Evolutionary conservation across 2,797 vertebrate genomes (phyloP).

Genomic region (Channallabes apus): DNA sequence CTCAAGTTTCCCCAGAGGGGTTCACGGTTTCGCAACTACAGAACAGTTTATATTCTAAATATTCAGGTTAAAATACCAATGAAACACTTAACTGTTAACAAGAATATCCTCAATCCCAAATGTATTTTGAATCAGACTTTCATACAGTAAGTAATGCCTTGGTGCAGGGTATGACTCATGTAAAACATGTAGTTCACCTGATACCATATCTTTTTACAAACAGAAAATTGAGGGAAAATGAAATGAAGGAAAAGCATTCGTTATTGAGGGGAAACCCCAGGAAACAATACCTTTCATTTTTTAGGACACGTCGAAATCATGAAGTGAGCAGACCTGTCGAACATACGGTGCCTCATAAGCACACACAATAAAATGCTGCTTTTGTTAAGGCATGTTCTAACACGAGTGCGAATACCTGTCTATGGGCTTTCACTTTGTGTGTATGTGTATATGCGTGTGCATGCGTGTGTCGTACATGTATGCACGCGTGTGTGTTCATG

Average conservation of each 20-base stretch:
- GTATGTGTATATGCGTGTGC: conserved; percentile 49
- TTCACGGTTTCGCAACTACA: conserved; percentile 36
- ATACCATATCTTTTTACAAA: not conserved
- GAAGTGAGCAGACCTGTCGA: conserved; percentile 39
- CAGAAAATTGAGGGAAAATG: not conserved
- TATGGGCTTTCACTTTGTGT: conserved; percentile 49
- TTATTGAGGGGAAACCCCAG: not conserved
- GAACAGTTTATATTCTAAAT: conserved; percentile 26
- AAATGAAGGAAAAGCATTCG: not conserved
- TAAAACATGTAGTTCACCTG: not conserved
- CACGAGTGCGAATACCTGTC: conserved; percentile 60
- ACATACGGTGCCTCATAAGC: conserved; percentile 46
- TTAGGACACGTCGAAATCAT: not conserved
- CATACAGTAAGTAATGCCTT: not conserved
- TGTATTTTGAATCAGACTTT: not conserved
- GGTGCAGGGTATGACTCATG: not conserved
- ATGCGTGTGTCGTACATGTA: conserved; percentile 44
- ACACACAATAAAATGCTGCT: conserved; percentile 62
- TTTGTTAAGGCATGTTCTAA: conserved; percentile 64
- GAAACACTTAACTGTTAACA: not conserved
- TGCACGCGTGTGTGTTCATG: conserved; percentile 43
- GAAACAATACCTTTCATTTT: not conserved
- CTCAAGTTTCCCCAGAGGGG: conserved; percentile 1
- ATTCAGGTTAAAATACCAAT: not conserved
- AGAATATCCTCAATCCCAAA: not conserved